Evolutionary conservation across 2,888 invertebrate genomes (phyloP).

Genomic region (Hipparchia semele): DNA sequence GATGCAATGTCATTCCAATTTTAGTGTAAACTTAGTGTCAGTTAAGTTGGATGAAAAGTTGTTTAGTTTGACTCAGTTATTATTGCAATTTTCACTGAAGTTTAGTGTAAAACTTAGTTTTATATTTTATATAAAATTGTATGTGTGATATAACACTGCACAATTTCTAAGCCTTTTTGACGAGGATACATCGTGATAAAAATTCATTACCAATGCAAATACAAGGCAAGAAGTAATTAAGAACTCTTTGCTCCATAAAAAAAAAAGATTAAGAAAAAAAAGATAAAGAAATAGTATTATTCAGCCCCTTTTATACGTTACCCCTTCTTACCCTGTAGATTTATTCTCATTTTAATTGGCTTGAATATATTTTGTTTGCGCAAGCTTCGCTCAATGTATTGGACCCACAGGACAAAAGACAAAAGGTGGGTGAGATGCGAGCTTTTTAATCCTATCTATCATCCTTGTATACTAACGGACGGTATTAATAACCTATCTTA

Average conservation of each 20-base stretch:
- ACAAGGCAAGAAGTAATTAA: background rate
- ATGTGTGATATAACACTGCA: conserved; percentile 28
- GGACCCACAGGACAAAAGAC: conserved; percentile 75
- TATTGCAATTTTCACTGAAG: background rate
- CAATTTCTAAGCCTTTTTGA: conserved; percentile 34
- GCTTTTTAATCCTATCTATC: conserved; percentile 46
- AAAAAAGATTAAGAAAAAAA: background rate
- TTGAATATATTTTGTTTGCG: conserved; percentile 80
- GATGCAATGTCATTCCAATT: background rate
- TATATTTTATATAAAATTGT: background rate
- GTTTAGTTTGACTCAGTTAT: background rate
- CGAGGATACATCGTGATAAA: conserved; percentile 32
- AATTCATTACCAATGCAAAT: conserved; percentile 1
- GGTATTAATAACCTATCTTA: too few species aligned
- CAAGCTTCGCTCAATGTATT: conserved; percentile 79
- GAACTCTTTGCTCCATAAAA: background rate
- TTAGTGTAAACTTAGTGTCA: background rate
- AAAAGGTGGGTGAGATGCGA: conserved; percentile 66
- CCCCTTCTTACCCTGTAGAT: conserved; percentile 23
- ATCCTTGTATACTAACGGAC: too few species aligned
- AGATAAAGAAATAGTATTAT: background rate
- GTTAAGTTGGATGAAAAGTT: background rate
- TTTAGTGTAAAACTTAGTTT: background rate
- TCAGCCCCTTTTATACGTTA: conserved; percentile 1
- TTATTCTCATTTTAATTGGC: conserved; percentile 77